Evolutionary conservation across 2,888 invertebrate genomes (phyloP).

Genomic region (Ichneumon xanthorius): DNA sequence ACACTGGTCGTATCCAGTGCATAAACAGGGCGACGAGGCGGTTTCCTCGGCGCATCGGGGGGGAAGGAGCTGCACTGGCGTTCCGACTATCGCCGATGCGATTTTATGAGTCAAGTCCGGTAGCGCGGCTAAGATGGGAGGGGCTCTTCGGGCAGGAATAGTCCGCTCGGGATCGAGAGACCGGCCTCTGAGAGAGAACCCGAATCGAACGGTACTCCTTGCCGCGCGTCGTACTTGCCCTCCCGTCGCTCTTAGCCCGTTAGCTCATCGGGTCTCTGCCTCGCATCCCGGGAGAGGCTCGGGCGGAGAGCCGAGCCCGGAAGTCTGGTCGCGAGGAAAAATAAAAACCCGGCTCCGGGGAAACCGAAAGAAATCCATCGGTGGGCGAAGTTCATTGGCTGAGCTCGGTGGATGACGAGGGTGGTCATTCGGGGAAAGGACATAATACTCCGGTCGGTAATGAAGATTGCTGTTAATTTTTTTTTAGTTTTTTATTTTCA

Average conservation of each 20-base stretch:
- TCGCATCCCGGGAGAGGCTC: not conserved
- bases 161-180: not conserved
- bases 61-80: not conserved
- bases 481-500: no score
- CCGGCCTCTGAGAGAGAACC: not conserved
- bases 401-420: no score
- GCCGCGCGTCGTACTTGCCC: slow-evolving; percentile 26
- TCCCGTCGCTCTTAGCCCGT: slow-evolving; percentile 47
- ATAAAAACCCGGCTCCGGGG: not conserved
- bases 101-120: slow-evolving; percentile 14
- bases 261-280: slow-evolving; percentile 40
- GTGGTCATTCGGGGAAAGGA: no score
- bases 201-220: slow-evolving; percentile 63
- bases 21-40: not conserved
- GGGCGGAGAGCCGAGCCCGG: slow-evolving; percentile 3
- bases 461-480: no score
- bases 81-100: not conserved
- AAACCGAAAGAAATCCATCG: not conserved
- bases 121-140: not conserved
- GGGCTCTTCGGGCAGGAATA: not conserved
- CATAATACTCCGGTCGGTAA: no score
- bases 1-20: not conserved
- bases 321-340: slow-evolving; percentile 12
- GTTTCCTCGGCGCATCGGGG: not conserved
- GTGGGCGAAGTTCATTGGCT: not conserved